Percentiles rank a stretch among this genome's conserved stretches.
These are phyloP conservation scores for Tridacna crocea DNA, from an alignment of 2,888 invertebrate species.

Conservation along the genomic window DNA sequence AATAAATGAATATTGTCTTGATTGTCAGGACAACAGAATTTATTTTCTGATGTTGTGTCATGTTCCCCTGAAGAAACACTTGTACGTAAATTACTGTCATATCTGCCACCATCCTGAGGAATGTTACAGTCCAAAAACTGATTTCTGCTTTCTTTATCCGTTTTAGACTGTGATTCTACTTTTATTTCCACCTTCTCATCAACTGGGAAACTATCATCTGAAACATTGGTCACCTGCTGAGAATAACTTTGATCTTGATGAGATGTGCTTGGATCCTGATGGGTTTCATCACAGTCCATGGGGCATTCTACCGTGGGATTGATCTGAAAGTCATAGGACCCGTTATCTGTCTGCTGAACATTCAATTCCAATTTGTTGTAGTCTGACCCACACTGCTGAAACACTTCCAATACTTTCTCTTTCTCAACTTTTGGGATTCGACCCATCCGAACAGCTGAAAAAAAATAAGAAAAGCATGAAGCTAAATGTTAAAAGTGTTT, in stretches of 20 bases:
- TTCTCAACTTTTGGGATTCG: slow-evolving; percentile 83
- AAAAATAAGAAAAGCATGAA: background rate
- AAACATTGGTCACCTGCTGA: too few species aligned
- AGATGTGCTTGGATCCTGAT: background rate
- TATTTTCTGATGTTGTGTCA: too few species aligned
- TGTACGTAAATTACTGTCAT: too few species aligned
- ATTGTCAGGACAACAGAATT: too few species aligned
- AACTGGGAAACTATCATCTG: too few species aligned
- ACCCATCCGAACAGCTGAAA: slow-evolving; percentile 81
- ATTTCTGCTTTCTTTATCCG: background rate
- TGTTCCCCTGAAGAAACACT: too few species aligned
- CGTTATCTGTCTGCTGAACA: slow-evolving; percentile 32
- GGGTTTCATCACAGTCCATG: background rate
- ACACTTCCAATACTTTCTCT: slow-evolving; percentile 78
- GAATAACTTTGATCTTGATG: background rate
- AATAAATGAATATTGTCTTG: too few species aligned
- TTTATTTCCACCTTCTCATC: too few species aligned
- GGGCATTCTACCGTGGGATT: slow-evolving; percentile 17
- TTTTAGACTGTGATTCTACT: too few species aligned
- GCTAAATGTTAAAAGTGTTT: too few species aligned
- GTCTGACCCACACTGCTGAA: slow-evolving; percentile 42
- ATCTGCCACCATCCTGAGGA: too few species aligned
- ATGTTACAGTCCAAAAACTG: too few species aligned
- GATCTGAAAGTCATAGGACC: slow-evolving; percentile 37
- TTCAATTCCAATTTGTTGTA: slow-evolving; percentile 43